Conservation (phyloP, 2,797 vertebrate species). For the Podarcis lilfordi region DNA sequence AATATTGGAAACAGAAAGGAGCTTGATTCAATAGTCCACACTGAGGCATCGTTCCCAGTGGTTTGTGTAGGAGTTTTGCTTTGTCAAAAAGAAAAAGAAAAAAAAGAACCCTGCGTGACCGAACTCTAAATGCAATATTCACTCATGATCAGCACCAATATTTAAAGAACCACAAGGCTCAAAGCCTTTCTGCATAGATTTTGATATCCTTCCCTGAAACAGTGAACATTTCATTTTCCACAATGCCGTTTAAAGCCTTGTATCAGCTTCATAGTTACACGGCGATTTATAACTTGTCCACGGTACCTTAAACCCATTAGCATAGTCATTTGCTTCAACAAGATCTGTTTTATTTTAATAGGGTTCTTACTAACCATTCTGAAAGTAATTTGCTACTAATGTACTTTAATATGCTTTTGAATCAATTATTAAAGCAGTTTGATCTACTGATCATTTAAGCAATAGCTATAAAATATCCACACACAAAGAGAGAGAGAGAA, state of each 20-base stretch:
- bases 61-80: slow-evolving; percentile 1
- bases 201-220: background rate
- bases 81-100: background rate
- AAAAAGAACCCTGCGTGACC: background rate
- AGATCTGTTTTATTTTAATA: slow-evolving; percentile 14
- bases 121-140: background rate
- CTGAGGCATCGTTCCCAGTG: slow-evolving; percentile 14
- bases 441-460: background rate
- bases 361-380: slow-evolving; percentile 3
- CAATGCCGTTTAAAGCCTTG: background rate
- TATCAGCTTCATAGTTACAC: background rate
- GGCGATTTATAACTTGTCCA: background rate
- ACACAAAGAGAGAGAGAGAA: background rate
- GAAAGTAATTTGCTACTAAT: slow-evolving; percentile 14
- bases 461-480: background rate
- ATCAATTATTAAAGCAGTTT: slow-evolving; percentile 4
- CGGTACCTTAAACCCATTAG: slow-evolving; percentile 28
- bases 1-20: background rate
- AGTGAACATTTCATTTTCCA: background rate
- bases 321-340: background rate
- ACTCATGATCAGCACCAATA: background rate
- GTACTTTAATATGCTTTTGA: slow-evolving; percentile 4
- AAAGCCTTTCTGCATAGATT: background rate
- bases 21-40: background rate
- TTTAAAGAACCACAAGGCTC: slow-evolving; percentile 9